Evolutionary conservation across 2,888 invertebrate species (phyloP).

Genomic region (Dexiosoma caninum): DNA sequence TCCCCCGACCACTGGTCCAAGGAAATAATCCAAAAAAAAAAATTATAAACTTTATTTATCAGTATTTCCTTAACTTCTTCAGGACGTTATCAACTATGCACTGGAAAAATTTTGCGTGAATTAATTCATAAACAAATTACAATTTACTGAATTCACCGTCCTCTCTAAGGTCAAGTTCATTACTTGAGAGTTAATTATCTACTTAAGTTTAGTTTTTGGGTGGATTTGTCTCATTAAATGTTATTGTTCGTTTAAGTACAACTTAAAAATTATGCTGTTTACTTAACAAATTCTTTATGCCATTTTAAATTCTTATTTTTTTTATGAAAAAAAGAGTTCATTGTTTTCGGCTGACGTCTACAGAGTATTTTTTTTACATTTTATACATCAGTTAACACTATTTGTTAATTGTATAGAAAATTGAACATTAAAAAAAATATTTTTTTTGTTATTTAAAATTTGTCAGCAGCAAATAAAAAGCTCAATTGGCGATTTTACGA

Average conservation of each 20-base stretch:
- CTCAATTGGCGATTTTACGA: not conserved
- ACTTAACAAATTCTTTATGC: slow-evolving; percentile 35
- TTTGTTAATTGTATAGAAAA: slow-evolving; percentile 25
- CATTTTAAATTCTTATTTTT: slow-evolving; percentile 8
- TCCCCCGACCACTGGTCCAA: too few species aligned
- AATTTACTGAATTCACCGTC: not conserved
- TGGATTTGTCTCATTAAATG: not conserved
- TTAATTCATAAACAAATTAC: not conserved
- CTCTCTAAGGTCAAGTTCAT: slow-evolving; percentile 37
- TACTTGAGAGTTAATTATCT: slow-evolving; percentile 5
- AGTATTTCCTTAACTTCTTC: too few species aligned
- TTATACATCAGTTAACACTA: slow-evolving; percentile 50
- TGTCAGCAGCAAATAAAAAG: slow-evolving; percentile 22
- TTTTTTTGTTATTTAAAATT: slow-evolving; percentile 18
- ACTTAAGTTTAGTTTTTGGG: not conserved
- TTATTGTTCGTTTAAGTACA: not conserved
- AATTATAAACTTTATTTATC: too few species aligned
- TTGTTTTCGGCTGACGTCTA: slow-evolving; percentile 24
- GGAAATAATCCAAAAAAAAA: not conserved
- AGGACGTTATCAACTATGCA: too few species aligned
- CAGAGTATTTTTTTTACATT: slow-evolving; percentile 22
- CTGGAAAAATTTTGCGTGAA: too few species aligned
- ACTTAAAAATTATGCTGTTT: slow-evolving; percentile 24
- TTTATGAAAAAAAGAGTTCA: slow-evolving; percentile 35
- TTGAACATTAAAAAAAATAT: slow-evolving; percentile 11